phyloP scores from a whole-genome alignment of 2,797 vertebrate species.

The Coluber constrictor region DNA sequence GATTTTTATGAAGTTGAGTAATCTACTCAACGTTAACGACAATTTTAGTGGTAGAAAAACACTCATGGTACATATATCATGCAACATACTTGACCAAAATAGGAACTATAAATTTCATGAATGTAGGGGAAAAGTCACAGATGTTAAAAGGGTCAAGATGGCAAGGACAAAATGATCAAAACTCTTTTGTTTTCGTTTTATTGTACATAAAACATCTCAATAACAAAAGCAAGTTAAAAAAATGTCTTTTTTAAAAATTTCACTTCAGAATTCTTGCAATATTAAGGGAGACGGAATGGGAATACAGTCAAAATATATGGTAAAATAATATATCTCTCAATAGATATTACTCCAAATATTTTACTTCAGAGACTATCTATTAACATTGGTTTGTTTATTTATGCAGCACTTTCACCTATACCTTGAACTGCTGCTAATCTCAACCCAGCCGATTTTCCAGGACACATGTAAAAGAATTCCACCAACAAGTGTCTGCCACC shows the following conservation, averaged over 20 bases:
- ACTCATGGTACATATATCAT: background rate
- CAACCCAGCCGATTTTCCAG: slow-evolving; percentile 88
- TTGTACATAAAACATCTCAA: background rate
- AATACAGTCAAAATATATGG: background rate
- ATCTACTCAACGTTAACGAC: background rate
- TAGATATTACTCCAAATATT: background rate
- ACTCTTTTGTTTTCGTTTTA: background rate
- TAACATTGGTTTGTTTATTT: background rate
- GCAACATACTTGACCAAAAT: background rate
- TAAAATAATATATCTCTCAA: background rate
- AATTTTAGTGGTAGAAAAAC: background rate
- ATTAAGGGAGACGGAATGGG: background rate
- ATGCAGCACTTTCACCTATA: slow-evolving; percentile 53
- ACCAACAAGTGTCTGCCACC: slow-evolving; percentile 90
- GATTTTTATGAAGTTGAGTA: background rate
- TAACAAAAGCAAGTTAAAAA: background rate
- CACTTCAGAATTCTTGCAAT: slow-evolving; percentile 1
- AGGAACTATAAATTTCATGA: background rate
- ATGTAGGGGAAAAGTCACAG: background rate
- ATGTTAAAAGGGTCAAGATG: background rate
- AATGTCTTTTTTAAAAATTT: background rate
- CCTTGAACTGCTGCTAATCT: slow-evolving; percentile 84
- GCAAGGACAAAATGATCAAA: background rate
- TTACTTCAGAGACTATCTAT: background rate
- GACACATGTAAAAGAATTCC: slow-evolving; percentile 82